phyloP scores from a whole-genome alignment of 2,797 vertebrate species.

The Hephaestus fuliginosus region DNA sequence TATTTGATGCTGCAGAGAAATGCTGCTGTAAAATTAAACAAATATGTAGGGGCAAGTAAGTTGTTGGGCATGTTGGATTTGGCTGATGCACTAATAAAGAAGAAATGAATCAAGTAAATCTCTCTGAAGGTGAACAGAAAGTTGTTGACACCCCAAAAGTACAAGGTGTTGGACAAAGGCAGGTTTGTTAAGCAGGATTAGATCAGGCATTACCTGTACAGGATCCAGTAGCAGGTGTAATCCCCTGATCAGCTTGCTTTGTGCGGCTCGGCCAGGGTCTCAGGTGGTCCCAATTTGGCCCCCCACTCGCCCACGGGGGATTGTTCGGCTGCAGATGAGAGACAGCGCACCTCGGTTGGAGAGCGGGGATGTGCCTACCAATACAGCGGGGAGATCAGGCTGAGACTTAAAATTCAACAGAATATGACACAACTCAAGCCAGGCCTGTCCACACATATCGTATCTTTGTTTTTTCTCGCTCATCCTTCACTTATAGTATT shows the following conservation, averaged over 20 bases:
- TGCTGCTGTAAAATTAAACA: conserved; percentile 1
- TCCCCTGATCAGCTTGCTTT: conserved; percentile 58
- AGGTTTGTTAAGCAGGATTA: conserved; percentile 55
- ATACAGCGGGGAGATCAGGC: conserved; percentile 44
- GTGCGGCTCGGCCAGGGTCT: conserved; percentile 13
- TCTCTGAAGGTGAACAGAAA: conserved; percentile 20
- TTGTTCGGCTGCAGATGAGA: conserved; percentile 35
- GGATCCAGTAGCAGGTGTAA: conserved; percentile 56
- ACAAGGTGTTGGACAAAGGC: background rate
- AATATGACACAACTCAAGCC: conserved; percentile 34
- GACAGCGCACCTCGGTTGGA: background rate
- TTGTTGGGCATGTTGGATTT: background rate
- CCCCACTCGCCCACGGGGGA: background rate
- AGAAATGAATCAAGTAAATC: background rate
- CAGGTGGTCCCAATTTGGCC: conserved; percentile 26
- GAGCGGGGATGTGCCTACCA: conserved; percentile 17
- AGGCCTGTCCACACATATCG: background rate
- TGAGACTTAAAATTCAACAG: conserved; percentile 15
- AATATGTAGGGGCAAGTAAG: too few species aligned
- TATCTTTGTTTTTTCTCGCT: conserved; percentile 27
- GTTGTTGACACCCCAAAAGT: conserved; percentile 1
- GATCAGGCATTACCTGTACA: conserved; percentile 40
- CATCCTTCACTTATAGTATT: conserved; percentile 32
- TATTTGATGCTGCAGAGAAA: conserved; percentile 7
- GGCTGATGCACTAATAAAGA: background rate